Evolutionary conservation across 2,797 vertebrate species (phyloP), one percentile per base, ranked within the genome.

Genomic region (Phoeniculus purpureus): DNA sequence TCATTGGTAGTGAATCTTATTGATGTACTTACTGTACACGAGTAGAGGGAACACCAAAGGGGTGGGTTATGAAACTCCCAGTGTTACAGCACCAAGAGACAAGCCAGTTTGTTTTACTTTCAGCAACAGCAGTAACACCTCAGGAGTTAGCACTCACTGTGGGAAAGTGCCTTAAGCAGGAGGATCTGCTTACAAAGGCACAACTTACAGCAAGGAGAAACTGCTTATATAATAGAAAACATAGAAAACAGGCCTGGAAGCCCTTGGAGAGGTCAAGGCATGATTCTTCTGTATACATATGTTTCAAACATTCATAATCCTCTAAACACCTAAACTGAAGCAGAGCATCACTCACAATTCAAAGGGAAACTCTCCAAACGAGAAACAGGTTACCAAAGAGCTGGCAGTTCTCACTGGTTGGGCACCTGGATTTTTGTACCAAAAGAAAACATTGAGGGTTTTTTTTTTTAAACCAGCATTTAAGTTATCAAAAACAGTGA

Each of bases 341-440:
- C 7, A 79, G 4, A 32, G 9, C 27, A 56, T 81, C 48, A 23
- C 10, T 27, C 12, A 2, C 22, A 64, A 43, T 8, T 72, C n/a
- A 54, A 74, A 72, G 3, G 6, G 10, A 43, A 65, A 51, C 7
- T 19, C 12, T 32, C 18, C 15, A 55, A 83, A 61, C 4, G 3
- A 43, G 11, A 12, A 22, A 78, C 4, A 51, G 16, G 15, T 3
- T 1, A 52, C 7, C 15, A 16, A 64, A 45, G 29, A 72, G 6
- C 34, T 1, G 2, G 50, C 7, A 3, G 1, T 7, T 10, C 18
- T 13, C 22, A 48, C 66, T 8, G 58, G 27, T 3, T 23, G 4
- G 15, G n/a, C 43, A 51, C 2, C 10, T 62, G 7, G 2, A 76
- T 31, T 85, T 79, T 52, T 5, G 2, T 10, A 59, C 9, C 59